phyloP scores from a whole-genome alignment of 2,113 vertebrate genomes.

The Taxidea taxus region DNA sequence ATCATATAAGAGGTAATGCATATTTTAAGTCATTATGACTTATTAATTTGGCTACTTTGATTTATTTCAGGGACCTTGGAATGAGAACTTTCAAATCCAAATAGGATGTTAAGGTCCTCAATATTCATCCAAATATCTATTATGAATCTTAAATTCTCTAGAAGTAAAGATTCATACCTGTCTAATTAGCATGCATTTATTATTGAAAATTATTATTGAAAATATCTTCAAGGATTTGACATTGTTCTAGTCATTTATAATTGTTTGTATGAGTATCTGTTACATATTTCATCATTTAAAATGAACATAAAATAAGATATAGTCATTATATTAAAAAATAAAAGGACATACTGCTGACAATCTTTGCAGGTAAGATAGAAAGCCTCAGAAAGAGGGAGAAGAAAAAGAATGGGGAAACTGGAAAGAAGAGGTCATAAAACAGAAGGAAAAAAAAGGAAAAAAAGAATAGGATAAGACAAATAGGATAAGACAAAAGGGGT shows the following conservation, averaged over 20 bases:
- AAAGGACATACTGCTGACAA: constrained; percentile 55
- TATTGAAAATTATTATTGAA: constrained; percentile 78
- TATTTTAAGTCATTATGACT: constrained; percentile 18
- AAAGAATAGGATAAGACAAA: not conserved
- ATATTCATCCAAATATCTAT: constrained; percentile 17
- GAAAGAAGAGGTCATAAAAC: not conserved
- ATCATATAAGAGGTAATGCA: not conserved
- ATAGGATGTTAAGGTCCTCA: constrained; percentile 24
- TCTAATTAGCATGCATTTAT: constrained; percentile 62
- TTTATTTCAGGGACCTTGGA: constrained; percentile 9
- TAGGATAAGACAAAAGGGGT: not conserved
- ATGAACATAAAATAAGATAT: constrained; percentile 76
- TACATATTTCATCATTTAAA: constrained; percentile 82
- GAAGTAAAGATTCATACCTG: constrained; percentile 45
- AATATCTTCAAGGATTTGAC: constrained; percentile 75
- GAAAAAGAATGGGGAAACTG: not conserved
- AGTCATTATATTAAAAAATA: constrained; percentile 64
- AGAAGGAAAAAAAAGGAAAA: not conserved
- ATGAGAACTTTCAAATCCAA: constrained; percentile 42
- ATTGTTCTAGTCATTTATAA: constrained; percentile 72
- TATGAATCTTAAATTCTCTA: constrained; percentile 13
- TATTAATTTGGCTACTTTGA: constrained; percentile 55
- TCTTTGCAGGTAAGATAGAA: not conserved
- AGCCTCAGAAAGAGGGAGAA: not conserved
- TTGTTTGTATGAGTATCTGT: constrained; percentile 69